Conservation (phyloP, 1,140 invertebrate genomes). For the Macrobrachium rosenbergii region DNA sequence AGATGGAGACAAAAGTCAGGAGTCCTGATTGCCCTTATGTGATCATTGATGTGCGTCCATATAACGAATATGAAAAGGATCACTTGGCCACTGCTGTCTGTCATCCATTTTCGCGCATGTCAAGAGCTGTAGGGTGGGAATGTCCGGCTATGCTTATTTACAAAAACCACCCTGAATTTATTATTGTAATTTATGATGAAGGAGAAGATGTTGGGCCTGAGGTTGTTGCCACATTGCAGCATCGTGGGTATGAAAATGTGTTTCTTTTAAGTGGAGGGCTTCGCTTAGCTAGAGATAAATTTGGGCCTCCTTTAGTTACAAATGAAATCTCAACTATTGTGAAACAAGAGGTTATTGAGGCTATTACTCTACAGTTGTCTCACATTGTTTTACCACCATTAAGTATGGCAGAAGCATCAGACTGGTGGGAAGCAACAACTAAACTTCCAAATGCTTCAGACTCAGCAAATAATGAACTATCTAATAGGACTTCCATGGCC, state of each 20-base stretch:
- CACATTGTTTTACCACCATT: slow-evolving; percentile 31
- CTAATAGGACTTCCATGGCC: background rate
- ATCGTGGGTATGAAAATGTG: slow-evolving; percentile 74
- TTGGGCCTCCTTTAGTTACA: slow-evolving; percentile 51
- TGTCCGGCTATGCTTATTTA: slow-evolving; percentile 70
- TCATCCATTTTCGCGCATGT: slow-evolving; percentile 71
- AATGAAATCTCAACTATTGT: background rate
- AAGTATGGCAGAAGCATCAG: slow-evolving; percentile 38
- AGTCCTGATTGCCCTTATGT: slow-evolving; percentile 70
- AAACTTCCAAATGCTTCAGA: background rate
- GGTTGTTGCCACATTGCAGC: slow-evolving; percentile 71
- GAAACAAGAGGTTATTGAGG: background rate
- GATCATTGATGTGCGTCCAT: slow-evolving; percentile 73
- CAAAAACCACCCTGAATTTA: slow-evolving; percentile 72
- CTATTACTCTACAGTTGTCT: background rate
- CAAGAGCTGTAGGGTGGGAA: slow-evolving; percentile 72
- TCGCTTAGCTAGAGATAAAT: slow-evolving; percentile 64
- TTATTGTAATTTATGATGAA: slow-evolving; percentile 74
- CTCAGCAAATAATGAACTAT: background rate
- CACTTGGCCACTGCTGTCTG: slow-evolving; percentile 72
- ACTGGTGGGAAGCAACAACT: slow-evolving; percentile 42
- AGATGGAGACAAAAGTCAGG: slow-evolving; percentile 49
- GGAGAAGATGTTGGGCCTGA: slow-evolving; percentile 71
- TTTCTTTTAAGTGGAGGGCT: slow-evolving; percentile 74
- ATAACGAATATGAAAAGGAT: slow-evolving; percentile 70